Conservation (phyloP, 1,140 invertebrate species). For the Rhynchophorus ferrugineus region DNA sequence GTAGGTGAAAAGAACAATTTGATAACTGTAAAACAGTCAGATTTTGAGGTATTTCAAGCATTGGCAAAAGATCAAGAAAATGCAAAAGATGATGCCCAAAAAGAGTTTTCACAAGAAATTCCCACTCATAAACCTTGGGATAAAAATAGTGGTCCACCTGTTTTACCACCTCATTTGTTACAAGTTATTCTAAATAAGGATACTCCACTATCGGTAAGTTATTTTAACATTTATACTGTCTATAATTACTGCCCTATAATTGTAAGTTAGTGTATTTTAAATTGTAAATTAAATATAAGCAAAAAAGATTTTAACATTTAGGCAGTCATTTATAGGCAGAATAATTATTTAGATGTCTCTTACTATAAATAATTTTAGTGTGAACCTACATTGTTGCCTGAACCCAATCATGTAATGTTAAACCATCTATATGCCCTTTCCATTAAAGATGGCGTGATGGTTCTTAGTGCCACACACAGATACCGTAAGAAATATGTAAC, state of each 20-base stretch:
- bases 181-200: slow-evolving; percentile 99
- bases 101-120: slow-evolving; percentile 81
- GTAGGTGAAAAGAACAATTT: slow-evolving; percentile 83
- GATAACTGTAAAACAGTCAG: slow-evolving; percentile 83
- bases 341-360: no score
- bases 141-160: slow-evolving; percentile 87
- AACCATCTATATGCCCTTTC: slow-evolving; percentile 99
- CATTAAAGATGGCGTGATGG: slow-evolving; percentile 99
- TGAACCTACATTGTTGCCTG: slow-evolving; percentile 96
- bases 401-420: slow-evolving; percentile 99
- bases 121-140: slow-evolving; percentile 85
- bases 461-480: slow-evolving; percentile 91
- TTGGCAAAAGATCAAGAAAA: slow-evolving; percentile 85
- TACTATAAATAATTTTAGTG: slow-evolving; percentile 80
- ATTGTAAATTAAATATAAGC: no score
- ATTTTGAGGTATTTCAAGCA: slow-evolving; percentile 98
- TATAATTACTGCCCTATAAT: background rate
- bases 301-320: no score
- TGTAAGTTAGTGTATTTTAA: background rate
- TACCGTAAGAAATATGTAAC: slow-evolving; percentile 99
- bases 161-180: slow-evolving; percentile 91
- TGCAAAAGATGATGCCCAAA: slow-evolving; percentile 58
- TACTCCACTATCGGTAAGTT: slow-evolving; percentile 80
- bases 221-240: slow-evolving; percentile 4
- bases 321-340: no score